phyloP scores from a whole-genome alignment of 2,113 vertebrate species.

The Fukomys damarensis region DNA sequence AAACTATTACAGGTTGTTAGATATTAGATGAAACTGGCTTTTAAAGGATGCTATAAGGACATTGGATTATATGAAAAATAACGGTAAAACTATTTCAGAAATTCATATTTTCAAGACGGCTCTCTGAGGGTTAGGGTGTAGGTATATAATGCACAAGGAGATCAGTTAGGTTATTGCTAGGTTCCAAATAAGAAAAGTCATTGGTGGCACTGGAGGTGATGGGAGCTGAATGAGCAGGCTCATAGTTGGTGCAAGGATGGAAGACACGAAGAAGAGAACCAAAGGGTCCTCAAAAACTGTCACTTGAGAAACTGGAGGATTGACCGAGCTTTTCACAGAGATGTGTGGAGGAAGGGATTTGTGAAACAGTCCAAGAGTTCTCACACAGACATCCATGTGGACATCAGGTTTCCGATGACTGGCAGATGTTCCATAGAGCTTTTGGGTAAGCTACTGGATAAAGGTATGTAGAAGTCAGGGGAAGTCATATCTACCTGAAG shows the following conservation, averaged over 20 bases:
- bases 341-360: not conserved
- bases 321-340: not conserved
- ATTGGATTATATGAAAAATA: not conserved
- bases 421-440: not conserved
- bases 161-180: not conserved
- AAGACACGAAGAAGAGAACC: not conserved
- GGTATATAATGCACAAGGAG: not conserved
- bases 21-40: not conserved
- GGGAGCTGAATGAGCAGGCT: not conserved
- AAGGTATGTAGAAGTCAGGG: not conserved
- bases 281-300: not conserved
- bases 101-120: not conserved
- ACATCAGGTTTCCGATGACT: not conserved
- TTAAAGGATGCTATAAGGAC: not conserved
- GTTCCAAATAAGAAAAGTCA: not conserved
- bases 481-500: not conserved
- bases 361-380: not conserved
- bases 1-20: not conserved
- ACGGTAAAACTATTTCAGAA: not conserved
- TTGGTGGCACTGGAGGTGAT: not conserved
- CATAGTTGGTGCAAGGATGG: not conserved
- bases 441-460: not conserved
- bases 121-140: not conserved
- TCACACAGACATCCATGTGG: not conserved
- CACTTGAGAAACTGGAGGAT: not conserved